A percentile compares a stretch with the other conserved stretches of the same genome.
phyloP scores from a whole-genome alignment of 2,888 invertebrate genomes.

The Sceliomorpha sp. region DNA sequence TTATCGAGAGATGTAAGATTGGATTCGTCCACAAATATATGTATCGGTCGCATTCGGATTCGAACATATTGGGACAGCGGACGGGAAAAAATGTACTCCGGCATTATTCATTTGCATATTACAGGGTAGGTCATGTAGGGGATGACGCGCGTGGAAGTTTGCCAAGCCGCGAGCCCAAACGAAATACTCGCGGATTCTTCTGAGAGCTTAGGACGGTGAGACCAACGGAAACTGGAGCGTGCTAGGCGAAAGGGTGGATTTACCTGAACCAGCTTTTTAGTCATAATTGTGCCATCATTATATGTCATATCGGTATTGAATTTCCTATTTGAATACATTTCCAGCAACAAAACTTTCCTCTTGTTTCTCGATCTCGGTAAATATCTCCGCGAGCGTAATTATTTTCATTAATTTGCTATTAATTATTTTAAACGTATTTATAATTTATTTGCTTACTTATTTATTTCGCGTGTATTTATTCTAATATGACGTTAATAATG shows the following conservation, averaged over 20 bases:
- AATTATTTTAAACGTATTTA: too few species aligned
- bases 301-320: constrained; percentile 44
- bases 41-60: constrained; percentile 4
- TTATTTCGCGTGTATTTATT: too few species aligned
- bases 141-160: constrained; percentile 63
- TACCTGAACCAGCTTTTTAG: constrained; percentile 47
- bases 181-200: constrained; percentile 55
- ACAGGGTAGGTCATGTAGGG: constrained; percentile 58
- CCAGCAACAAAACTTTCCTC: constrained; percentile 17
- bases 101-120: constrained; percentile 70
- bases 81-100: constrained; percentile 54
- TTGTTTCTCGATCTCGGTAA: too few species aligned
- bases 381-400: too few species aligned
- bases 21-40: too few species aligned
- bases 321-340: constrained; percentile 38
- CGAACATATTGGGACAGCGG: constrained; percentile 12
- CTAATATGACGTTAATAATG: too few species aligned
- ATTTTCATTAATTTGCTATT: too few species aligned
- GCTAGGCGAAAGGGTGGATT: constrained; percentile 38
- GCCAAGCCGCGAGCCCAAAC: constrained; percentile 64
- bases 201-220: constrained; percentile 35
- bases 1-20: constrained; percentile 5
- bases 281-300: constrained; percentile 27
- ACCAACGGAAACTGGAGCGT: constrained; percentile 34
- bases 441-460: too few species aligned